phyloP scores from a whole-genome alignment of 1,140 invertebrate species.

The Eupristina koningsbergeri region DNA sequence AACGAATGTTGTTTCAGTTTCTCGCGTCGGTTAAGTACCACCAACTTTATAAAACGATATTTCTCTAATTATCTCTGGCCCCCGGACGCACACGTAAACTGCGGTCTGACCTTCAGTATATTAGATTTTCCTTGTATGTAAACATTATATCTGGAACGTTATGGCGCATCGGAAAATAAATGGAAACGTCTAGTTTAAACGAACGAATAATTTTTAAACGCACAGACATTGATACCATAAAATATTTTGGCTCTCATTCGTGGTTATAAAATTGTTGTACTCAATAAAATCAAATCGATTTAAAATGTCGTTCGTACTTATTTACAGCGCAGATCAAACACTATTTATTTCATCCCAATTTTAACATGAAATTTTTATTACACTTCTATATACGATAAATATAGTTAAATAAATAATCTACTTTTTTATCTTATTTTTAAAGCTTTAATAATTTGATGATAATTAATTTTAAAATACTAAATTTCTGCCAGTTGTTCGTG shows the following conservation, averaged over 20 bases:
- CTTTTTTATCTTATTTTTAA: background rate
- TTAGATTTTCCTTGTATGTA: background rate
- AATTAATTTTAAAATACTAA: background rate
- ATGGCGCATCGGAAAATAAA: background rate
- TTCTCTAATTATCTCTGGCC: conserved; percentile 71
- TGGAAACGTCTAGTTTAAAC: background rate
- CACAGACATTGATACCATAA: background rate
- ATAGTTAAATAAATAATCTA: no score
- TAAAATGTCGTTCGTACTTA: no score
- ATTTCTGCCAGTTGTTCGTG: background rate
- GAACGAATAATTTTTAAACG: background rate
- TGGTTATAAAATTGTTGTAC: background rate
- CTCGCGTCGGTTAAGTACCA: background rate
- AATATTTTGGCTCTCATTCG: background rate
- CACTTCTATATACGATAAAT: no score
- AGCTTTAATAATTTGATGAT: background rate
- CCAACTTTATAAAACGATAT: conserved; percentile 64
- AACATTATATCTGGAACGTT: background rate
- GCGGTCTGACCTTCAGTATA: background rate
- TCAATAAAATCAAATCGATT: no score
- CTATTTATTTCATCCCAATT: no score
- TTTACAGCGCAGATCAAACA: no score
- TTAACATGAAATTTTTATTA: no score
- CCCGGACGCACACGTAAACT: conserved; percentile 16
- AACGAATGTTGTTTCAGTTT: background rate